phyloP scores from a whole-genome alignment of 2,113 vertebrate species.

The Rhegmatorhina hoffmannsi region DNA sequence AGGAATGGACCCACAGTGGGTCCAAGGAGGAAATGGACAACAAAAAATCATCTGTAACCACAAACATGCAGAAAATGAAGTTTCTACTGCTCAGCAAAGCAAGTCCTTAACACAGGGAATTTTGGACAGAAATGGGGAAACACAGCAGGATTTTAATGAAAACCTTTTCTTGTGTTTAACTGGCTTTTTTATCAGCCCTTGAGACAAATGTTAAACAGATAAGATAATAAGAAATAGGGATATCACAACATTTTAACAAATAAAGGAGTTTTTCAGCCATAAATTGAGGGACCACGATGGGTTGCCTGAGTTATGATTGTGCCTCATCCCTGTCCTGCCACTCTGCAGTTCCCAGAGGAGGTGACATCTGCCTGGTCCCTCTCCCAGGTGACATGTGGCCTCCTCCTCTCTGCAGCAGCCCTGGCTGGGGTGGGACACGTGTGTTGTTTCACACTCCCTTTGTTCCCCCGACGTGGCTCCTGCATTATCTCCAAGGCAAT shows the following conservation, averaged over 20 bases:
- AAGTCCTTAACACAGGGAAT: background rate
- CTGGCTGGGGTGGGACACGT: background rate
- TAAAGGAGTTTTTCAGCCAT: background rate
- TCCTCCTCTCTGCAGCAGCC: background rate
- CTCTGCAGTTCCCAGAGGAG: background rate
- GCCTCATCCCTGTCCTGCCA: background rate
- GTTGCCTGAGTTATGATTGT: background rate
- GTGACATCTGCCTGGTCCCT: background rate
- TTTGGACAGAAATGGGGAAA: background rate
- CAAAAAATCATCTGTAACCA: background rate
- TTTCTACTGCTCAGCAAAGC: background rate
- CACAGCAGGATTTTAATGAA: background rate
- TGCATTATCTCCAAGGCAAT: background rate
- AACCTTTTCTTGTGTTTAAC: background rate
- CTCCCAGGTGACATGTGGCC: background rate
- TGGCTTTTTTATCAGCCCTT: background rate
- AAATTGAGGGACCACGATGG: accelerated
- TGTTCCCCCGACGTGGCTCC: background rate
- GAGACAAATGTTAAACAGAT: background rate
- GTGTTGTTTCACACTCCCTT: background rate
- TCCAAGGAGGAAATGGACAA: background rate
- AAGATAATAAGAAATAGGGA: background rate
- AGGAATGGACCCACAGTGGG: accelerated
- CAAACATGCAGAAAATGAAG: background rate
- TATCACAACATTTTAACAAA: background rate